Evolutionary conservation across 2,797 vertebrate genomes (phyloP).

Genomic region (Sebastes jordani): DNA sequence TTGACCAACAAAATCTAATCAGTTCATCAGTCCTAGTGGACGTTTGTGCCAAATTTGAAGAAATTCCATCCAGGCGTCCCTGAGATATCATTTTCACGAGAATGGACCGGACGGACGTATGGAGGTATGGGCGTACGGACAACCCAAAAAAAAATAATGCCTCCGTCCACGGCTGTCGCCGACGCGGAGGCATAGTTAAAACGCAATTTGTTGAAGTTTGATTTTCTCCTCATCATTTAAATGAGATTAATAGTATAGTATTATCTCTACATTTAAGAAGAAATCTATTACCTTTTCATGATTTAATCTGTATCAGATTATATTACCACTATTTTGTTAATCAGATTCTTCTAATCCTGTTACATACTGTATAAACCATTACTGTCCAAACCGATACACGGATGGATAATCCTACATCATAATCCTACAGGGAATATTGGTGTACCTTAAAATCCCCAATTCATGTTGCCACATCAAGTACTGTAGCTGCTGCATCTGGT

Average conservation of each 20-base stretch:
- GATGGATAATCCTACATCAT: slow-evolving; percentile 40
- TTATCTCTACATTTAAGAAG: not conserved
- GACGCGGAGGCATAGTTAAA: too few relatives aligned
- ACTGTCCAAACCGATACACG: not conserved
- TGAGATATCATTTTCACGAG: too few relatives aligned
- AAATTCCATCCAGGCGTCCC: too few relatives aligned
- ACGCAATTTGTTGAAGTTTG: slow-evolving; percentile 1
- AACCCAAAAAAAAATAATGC: too few relatives aligned
- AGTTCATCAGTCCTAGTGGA: fast-evolving
- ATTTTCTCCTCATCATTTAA: not conserved
- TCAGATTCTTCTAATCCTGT: slow-evolving; percentile 33
- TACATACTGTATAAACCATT: slow-evolving; percentile 18
- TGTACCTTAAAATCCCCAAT: slow-evolving; percentile 8
- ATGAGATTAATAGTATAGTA: not conserved
- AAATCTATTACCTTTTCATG: not conserved
- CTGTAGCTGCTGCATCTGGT: not conserved
- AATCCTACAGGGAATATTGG: slow-evolving; percentile 25
- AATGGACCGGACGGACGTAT: too few relatives aligned
- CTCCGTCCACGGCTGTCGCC: too few relatives aligned
- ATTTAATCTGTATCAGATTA: slow-evolving; percentile 11
- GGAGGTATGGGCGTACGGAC: too few relatives aligned
- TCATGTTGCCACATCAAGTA: slow-evolving; percentile 10
- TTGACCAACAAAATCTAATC: too few relatives aligned
- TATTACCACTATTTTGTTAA: slow-evolving; percentile 13
- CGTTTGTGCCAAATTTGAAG: too few relatives aligned